Conservation (phyloP, 2,113 vertebrate genomes). For the Microtus richardsoni region DNA sequence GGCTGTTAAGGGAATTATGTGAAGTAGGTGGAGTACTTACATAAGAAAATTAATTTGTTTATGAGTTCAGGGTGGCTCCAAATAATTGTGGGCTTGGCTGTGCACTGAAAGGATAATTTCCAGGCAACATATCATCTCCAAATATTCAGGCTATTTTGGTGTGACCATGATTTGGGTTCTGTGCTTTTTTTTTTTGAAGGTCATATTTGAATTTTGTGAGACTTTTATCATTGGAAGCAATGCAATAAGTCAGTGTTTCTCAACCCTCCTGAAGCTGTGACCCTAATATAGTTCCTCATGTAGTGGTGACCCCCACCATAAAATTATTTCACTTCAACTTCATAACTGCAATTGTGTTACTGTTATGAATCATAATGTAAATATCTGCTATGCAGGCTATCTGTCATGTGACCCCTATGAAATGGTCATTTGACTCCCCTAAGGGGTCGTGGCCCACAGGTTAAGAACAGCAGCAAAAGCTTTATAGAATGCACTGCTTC, state of each 20-base stretch:
- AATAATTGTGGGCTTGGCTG: not conserved
- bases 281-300: not conserved
- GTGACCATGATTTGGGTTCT: not conserved
- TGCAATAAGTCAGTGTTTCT: not conserved
- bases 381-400: too few species aligned
- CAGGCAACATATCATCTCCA: not conserved
- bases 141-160: not conserved
- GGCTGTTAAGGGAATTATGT: constrained; percentile 48
- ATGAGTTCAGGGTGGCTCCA: not conserved
- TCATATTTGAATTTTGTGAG: not conserved
- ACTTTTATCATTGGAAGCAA: constrained; percentile 5
- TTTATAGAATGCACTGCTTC: not conserved
- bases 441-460: not conserved
- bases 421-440: not conserved
- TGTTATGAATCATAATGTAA: not conserved
- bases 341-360: not conserved
- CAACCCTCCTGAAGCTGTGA: not conserved
- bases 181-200: not conserved
- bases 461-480: not conserved
- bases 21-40: constrained; percentile 23
- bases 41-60: constrained; percentile 62
- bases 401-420: not conserved
- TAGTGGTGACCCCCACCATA: not conserved
- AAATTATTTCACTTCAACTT: not conserved
- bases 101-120: not conserved